Conservation (phyloP, 2,797 vertebrate species). For the Alectoris magna region DNA sequence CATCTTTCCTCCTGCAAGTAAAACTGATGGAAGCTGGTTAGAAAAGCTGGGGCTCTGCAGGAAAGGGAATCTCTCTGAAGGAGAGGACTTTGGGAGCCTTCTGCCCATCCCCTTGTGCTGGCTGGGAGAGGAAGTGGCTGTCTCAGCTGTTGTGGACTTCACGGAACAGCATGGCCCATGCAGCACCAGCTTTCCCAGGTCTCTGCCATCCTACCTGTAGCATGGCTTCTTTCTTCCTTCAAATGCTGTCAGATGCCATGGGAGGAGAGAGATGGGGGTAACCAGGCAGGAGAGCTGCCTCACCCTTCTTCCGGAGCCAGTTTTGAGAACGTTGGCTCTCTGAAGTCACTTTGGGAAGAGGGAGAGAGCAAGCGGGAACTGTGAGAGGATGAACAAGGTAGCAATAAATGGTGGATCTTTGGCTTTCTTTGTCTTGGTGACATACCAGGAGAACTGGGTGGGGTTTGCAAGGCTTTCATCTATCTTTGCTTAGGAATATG, state of each 20-base stretch:
- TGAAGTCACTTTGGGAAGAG: neutral
- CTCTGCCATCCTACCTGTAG: neutral
- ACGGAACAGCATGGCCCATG: neutral
- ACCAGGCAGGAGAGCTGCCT: neutral
- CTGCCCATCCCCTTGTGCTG: neutral
- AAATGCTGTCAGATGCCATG: neutral
- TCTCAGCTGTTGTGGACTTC: neutral
- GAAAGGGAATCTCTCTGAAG: neutral
- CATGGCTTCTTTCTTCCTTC: neutral
- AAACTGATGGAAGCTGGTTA: neutral
- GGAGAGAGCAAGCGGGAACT: neutral
- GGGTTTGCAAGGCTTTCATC: conserved; percentile 25
- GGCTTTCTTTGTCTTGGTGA: conserved; percentile 8
- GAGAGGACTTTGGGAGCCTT: neutral
- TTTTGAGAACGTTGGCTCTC: conserved; percentile 5
- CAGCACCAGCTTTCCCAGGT: neutral
- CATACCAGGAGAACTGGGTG: neutral
- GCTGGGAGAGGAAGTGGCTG: neutral
- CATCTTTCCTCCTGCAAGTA: neutral
- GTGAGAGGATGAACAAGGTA: neutral
- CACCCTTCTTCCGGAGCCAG: neutral
- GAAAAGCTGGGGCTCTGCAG: neutral
- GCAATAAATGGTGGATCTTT: neutral
- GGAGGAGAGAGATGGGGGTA: neutral
- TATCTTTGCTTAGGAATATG: conserved; percentile 34